These are phyloP conservation scores for Anas platyrhynchos DNA, from an alignment of 2,113 vertebrate species.

Conservation along the genomic window DNA sequence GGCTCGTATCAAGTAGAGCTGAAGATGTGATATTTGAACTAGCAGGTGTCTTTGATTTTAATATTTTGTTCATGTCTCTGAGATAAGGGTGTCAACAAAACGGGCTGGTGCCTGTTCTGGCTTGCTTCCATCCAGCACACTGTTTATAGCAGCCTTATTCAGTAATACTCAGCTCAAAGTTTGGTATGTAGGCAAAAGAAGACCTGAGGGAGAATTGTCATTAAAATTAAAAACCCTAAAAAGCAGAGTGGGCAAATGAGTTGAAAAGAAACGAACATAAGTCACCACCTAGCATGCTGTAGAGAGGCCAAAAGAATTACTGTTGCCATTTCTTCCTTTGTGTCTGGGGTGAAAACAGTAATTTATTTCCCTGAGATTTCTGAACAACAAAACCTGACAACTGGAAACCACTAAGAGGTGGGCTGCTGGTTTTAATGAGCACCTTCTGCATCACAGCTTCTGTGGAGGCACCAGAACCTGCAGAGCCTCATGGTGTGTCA, in stretches of 20 bases:
- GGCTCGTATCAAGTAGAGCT: conserved; percentile 16
- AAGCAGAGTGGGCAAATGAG: conserved; percentile 11
- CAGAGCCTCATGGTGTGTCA: not conserved
- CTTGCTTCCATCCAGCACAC: not conserved
- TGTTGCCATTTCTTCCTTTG: conserved; percentile 45
- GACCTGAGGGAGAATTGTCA: conserved; percentile 7
- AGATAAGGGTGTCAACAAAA: not conserved
- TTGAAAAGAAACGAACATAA: conserved; percentile 27
- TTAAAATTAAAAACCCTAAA: conserved; percentile 70
- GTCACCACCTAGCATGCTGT: not conserved
- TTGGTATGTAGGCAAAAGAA: not conserved
- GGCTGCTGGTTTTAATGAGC: conserved; percentile 44
- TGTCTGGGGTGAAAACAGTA: not conserved
- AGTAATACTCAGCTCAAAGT: not conserved
- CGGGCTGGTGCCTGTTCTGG: not conserved
- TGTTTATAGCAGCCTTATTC: not conserved
- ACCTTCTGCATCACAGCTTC: conserved; percentile 5
- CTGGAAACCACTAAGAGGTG: conserved; percentile 8
- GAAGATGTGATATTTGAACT: not conserved
- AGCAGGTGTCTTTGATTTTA: not conserved
- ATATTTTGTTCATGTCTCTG: not conserved
- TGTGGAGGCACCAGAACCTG: not conserved
- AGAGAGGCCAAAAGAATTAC: conserved; percentile 34
- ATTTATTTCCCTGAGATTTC: conserved; percentile 59
- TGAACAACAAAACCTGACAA: conserved; percentile 46